Percentiles rank a stretch among this genome's conserved stretches.
These are phyloP conservation scores for Holcopasites calliopsidis DNA, from an alignment of 1,140 invertebrate species.

Conservation along the genomic window DNA sequence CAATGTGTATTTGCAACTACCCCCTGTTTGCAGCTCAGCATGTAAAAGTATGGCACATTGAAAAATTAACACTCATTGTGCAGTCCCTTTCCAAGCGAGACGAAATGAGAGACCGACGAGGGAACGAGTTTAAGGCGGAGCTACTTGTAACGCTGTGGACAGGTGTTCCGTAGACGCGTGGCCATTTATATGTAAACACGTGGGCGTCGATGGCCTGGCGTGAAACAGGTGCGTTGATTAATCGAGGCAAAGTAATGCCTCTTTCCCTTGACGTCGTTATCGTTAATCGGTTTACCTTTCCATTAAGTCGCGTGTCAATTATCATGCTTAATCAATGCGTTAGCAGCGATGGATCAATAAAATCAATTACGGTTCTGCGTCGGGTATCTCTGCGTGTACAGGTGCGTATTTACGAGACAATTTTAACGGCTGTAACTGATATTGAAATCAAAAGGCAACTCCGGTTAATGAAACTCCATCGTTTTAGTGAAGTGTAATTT, in stretches of 20 bases:
- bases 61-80: no score
- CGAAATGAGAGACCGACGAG: not conserved
- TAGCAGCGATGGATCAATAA: conserved; percentile 28
- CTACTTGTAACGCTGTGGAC: not conserved
- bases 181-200: conserved; percentile 32
- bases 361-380: conserved; percentile 25
- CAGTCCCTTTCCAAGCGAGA: no score
- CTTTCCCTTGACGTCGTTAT: conserved; percentile 39
- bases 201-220: conserved; percentile 25
- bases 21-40: no score
- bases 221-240: conserved; percentile 48
- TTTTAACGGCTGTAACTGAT: conserved; percentile 10
- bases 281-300: conserved; percentile 46
- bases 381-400: conserved; percentile 25
- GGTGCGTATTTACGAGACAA: not conserved
- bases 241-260: conserved; percentile 43
- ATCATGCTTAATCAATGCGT: conserved; percentile 43
- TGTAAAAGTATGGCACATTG: no score
- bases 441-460: not conserved
- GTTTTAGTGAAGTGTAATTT: not conserved
- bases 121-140: conserved; percentile 29
- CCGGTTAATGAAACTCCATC: not conserved
- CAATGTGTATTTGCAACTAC: no score
- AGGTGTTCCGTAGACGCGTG: conserved; percentile 26
- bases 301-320: conserved; percentile 42